Conservation (phyloP, 2,113 vertebrate species). For the Poecilia latipinna region DNA sequence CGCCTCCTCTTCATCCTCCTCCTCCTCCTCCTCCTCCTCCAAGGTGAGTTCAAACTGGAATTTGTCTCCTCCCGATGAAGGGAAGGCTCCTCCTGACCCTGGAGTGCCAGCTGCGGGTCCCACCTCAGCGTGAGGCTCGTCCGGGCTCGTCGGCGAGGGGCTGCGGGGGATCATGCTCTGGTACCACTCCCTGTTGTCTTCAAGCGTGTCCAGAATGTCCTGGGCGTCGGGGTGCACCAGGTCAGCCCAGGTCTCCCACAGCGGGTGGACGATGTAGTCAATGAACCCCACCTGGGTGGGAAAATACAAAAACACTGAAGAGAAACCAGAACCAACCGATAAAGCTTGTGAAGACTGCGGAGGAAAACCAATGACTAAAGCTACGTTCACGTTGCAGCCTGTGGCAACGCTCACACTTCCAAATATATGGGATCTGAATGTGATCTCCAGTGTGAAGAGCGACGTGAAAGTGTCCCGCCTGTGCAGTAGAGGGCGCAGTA, state of each 20-base stretch:
- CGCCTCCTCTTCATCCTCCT: slow-evolving; percentile 75
- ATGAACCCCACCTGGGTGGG: slow-evolving; percentile 88
- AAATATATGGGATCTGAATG: too few relatives aligned
- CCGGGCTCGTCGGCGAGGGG: slow-evolving; percentile 75
- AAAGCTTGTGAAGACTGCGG: neutral
- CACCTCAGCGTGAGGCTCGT: slow-evolving; percentile 54
- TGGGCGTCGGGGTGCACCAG: slow-evolving; percentile 92
- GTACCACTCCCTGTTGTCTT: slow-evolving; percentile 95
- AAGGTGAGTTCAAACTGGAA: slow-evolving; percentile 89
- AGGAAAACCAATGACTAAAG: neutral
- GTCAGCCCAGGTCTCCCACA: slow-evolving; percentile 95
- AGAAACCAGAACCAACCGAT: neutral
- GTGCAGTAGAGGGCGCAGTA: too few relatives aligned
- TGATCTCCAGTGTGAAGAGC: too few relatives aligned
- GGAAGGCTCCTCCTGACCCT: slow-evolving; percentile 35
- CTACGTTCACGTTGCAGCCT: too few relatives aligned
- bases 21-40: slow-evolving; percentile 83
- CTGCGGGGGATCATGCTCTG: slow-evolving; percentile 93
- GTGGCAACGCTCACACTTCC: too few relatives aligned
- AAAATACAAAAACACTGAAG: slow-evolving; percentile 1
- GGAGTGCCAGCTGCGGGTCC: slow-evolving; percentile 25
- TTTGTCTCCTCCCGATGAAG: slow-evolving; percentile 76
- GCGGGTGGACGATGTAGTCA: slow-evolving; percentile 90
- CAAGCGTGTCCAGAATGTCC: slow-evolving; percentile 90
- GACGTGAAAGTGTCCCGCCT: too few relatives aligned